Conservation (phyloP, 2,113 vertebrate genomes). For the Saguinus midas region DNA sequence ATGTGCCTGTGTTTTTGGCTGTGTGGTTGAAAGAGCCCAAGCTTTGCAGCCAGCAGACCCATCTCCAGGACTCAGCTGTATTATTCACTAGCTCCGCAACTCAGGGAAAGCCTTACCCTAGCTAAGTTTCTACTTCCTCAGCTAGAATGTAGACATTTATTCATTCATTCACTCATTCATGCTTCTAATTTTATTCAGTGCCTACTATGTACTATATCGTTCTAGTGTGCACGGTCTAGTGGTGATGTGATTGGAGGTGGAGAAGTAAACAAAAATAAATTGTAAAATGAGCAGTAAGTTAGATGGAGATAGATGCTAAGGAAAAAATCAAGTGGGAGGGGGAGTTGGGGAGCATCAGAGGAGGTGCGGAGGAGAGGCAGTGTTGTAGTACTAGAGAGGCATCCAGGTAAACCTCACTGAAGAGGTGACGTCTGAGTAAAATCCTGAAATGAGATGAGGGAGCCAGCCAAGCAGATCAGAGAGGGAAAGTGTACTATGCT, state of each 20-base stretch:
- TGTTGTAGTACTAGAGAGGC: neutral
- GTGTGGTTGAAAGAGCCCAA: neutral
- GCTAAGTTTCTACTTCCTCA: neutral
- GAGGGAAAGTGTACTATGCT: neutral
- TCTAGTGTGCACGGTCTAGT: neutral
- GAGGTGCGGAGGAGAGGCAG: neutral
- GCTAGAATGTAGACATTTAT: neutral
- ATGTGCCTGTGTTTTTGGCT: fast-evolving
- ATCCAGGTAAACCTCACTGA: neutral
- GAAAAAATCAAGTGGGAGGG: neutral
- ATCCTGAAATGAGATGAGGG: neutral
- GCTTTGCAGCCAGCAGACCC: neutral
- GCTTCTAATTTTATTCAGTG: neutral
- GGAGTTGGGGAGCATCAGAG: no score
- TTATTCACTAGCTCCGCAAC: neutral
- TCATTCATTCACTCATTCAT: neutral
- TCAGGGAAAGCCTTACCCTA: neutral
- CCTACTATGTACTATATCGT: neutral
- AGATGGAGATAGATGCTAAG: neutral
- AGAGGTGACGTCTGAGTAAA: neutral
- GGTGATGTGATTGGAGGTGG: neutral
- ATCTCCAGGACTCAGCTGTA: neutral
- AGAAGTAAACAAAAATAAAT: neutral
- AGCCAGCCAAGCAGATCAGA: neutral
- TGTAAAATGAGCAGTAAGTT: neutral